phyloP scores from a whole-genome alignment of 2,113 vertebrate genomes.

The Fregata magnificens region DNA sequence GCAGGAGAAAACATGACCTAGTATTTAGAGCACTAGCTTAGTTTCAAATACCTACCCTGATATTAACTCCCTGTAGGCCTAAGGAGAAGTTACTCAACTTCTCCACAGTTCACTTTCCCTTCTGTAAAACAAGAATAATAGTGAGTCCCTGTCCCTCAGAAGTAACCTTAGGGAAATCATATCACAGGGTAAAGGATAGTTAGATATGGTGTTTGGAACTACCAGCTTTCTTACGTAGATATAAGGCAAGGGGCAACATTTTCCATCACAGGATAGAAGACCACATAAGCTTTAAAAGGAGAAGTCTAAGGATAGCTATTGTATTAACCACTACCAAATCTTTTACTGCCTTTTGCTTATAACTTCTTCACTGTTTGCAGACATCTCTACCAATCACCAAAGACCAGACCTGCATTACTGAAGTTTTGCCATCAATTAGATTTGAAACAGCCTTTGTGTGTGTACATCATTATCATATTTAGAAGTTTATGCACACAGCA shows the following conservation, averaged over 20 bases:
- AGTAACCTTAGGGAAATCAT: background rate
- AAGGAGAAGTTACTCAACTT: background rate
- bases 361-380: background rate
- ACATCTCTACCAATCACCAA: background rate
- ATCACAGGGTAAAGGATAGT: background rate
- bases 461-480: background rate
- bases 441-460: background rate
- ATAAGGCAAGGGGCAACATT: background rate
- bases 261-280: background rate
- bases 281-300: background rate
- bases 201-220: background rate
- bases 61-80: background rate
- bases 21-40: background rate
- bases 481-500: background rate
- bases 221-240: background rate
- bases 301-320: background rate
- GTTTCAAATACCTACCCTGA: background rate
- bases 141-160: background rate
- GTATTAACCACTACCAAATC: background rate
- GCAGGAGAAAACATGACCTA: background rate
- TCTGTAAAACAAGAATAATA: background rate
- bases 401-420: background rate
- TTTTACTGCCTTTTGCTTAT: background rate
- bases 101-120: background rate
- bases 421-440: background rate